Base-by-base conservation (phyloP, 1,140 invertebrate species). In the Heliconius nattereri region DNA sequence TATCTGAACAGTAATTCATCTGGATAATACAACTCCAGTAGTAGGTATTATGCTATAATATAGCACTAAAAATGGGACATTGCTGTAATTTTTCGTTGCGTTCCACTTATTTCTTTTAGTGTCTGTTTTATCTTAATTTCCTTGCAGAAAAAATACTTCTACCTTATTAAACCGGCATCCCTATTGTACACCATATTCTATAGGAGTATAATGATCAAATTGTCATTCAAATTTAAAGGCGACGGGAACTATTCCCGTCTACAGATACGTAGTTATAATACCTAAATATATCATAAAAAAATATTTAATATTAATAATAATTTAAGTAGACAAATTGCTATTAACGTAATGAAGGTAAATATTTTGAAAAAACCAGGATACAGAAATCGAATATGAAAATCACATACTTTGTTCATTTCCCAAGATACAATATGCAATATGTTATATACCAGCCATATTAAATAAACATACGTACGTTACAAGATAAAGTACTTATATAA, bases 31-130 rank as follows among this genome's bases (percentile, higher is more conserved):
- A 66, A 66, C 23, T 66, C 29, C 60, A 66, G 60, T 29, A 66
- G 60, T 35, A 35, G 32, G 32, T 66, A 66, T 66, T 66, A 66
- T 26, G 60, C 60, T 29, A 66, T 66, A 66, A 66, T 66, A 66
- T 66, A 66, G 60, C 60, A 66, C 60, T 66, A 66, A 66, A 66
- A 66, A 66, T 66, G 60, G 60, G 60, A 29, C 60, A 66, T 66
- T 3, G 26, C 60, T 66, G 23, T 66, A 66, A 66, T 66, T 66
- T 66, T 66, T 66, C 60, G 60, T 66, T 66, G 60, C 60, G 60
- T 66, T 66, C 60, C 26, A 66, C 60, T 66, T 66, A 66, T 29
- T 66, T 66, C 60, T 66, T 29, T 66, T 66, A 66, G 23, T 66
- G 60, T 66, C 60, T 66, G 60, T 29, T 66, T 66, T 66, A n/a